Evolutionary conservation across 2,113 vertebrate species (phyloP).

Genomic region (Clarias magur): DNA sequence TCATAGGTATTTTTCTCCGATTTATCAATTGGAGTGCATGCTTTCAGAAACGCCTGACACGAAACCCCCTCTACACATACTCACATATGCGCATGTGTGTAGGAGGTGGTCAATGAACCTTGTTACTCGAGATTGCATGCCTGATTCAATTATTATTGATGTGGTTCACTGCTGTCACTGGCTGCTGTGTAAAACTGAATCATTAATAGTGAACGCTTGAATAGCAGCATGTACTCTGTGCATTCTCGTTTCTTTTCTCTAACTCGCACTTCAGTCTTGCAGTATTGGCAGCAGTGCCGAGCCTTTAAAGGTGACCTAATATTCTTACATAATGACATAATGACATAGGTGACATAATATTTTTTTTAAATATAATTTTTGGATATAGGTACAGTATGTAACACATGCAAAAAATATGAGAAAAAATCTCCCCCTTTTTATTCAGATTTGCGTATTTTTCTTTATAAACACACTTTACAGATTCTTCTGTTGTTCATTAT

Average conservation of each 20-base stretch:
- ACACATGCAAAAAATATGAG: too few relatives aligned
- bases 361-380: too few relatives aligned
- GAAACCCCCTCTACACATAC: not conserved
- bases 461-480: too few relatives aligned
- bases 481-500: too few relatives aligned
- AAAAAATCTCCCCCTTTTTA: too few relatives aligned
- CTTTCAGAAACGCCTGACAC: not conserved
- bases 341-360: too few relatives aligned
- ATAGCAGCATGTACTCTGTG: not conserved
- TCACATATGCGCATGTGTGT: not conserved
- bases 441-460: too few relatives aligned
- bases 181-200: not conserved
- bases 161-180: not conserved
- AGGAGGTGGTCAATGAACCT: not conserved
- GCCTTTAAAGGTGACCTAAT: too few relatives aligned
- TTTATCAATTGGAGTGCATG: not conserved
- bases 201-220: not conserved
- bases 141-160: not conserved
- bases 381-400: too few relatives aligned
- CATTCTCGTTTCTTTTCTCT: not conserved
- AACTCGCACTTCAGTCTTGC: not conserved
- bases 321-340: too few relatives aligned
- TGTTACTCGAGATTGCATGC: not conserved
- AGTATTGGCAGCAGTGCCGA: not conserved
- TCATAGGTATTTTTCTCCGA: not conserved